Conservation (phyloP, 2,113 vertebrate genomes). For the Pan troglodytes region NHGRI_mPanTro3-v2.1_pri NC_072409.2:108542001-108542500, state of each 20-base stretch:
- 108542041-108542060: neutral
- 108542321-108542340: neutral
- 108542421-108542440: neutral
- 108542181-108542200: neutral
- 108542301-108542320: neutral
- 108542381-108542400: neutral
- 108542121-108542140: neutral
- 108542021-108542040: neutral
- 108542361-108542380: neutral
- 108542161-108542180: neutral
- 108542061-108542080: neutral
- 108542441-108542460: neutral
- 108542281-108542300: neutral
- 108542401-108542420: constrained; percentile 7
- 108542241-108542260: neutral
- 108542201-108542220: neutral
- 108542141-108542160: neutral
- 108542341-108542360: neutral
- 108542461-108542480: neutral
- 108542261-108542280: neutral
- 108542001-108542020: neutral
- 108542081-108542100: neutral
- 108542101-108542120: neutral
- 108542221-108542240: neutral
- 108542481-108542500: neutral